A percentile compares a stretch with the other conserved stretches of the same genome.
These are phyloP conservation scores for Ichneumon xanthorius DNA, from an alignment of 2,888 invertebrate genomes.

Conservation along the genomic window DNA sequence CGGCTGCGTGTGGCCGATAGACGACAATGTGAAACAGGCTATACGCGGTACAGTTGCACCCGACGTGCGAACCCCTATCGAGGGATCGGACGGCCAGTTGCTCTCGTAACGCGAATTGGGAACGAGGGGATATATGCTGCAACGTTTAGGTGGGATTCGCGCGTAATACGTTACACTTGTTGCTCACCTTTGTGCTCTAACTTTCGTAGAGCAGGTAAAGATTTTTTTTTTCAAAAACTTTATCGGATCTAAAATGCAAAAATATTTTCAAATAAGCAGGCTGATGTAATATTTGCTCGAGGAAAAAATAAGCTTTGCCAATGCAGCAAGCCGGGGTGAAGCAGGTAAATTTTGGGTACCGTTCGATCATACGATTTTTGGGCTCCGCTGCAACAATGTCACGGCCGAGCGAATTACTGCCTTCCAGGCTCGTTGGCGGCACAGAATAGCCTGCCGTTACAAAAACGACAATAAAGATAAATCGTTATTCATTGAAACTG, in stretches of 20 bases:
- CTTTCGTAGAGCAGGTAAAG: background rate
- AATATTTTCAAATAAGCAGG: background rate
- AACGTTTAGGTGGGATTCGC: slow-evolving; percentile 2
- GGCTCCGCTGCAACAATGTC: background rate
- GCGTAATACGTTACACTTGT: background rate
- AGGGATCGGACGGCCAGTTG: slow-evolving; percentile 53
- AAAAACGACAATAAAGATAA: slow-evolving; percentile 10
- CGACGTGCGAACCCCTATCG: slow-evolving; percentile 52
- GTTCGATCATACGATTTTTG: no score
- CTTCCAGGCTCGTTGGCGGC: no score
- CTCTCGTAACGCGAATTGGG: slow-evolving; percentile 66
- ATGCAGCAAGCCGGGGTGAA: background rate
- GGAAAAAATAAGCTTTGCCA: background rate
- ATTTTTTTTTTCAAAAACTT: background rate
- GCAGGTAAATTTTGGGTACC: background rate
- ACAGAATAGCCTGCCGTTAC: background rate
- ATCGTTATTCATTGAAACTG: background rate
- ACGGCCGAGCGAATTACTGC: background rate
- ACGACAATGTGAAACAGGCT: slow-evolving; percentile 50
- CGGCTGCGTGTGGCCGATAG: background rate
- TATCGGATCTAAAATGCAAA: background rate
- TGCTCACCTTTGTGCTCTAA: background rate
- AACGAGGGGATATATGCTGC: slow-evolving; percentile 57
- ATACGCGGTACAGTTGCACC: slow-evolving; percentile 45
- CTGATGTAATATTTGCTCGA: background rate